Evolutionary conservation across 2,113 vertebrate genomes (phyloP), one percentile per base, ranked within the genome.

Genomic region (Furnarius figulus): DNA sequence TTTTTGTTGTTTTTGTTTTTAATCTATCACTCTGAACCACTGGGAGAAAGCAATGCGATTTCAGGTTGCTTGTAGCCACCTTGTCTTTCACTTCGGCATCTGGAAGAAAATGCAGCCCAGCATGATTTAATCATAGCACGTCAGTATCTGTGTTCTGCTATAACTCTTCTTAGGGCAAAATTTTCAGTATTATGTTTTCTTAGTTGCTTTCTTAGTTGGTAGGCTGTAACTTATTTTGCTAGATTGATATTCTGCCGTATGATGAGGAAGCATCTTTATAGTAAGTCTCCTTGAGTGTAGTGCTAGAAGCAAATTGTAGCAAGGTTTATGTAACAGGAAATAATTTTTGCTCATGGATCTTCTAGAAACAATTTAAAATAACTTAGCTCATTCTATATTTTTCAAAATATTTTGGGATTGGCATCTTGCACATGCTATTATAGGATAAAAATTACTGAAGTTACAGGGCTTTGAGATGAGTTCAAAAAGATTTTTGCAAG

Each of bases 391-490:
- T 61, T 76, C 3, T 39, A 0, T 40, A 15, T 44, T 86, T 71
- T 61, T 21, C 2, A 33, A 52, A 75, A 35, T 66, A 62, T 31
- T 66, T 83, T 66, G 46, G 9, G 14, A 21, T 59, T 83, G 8
- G 5, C 15, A 6, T 49, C 12, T 25, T 70, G 13, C 2, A 19
- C 5, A 52, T 66, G 16, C 50, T 86, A 0, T 49, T 78, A 5
- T 2, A 27, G 22, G 30, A 44, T 71, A 35, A 76, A 66, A 11
- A 10, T 65, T 47, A 28, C 9, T 10, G 39, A 87, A 37, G 8
- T 40, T 75, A 15, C 0, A 0, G 49, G 39, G 16, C 8, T 65
- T 70, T 49, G 14, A 47, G 68, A 17, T 0, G 2, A 55, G 13
- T 65, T 82, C 28, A 16, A 50, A 83, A 76, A 67, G 27, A 37